These are phyloP conservation scores for Sebastes nivosus DNA, from an alignment of 2,797 vertebrate species.

Conservation along the genomic window DNA sequence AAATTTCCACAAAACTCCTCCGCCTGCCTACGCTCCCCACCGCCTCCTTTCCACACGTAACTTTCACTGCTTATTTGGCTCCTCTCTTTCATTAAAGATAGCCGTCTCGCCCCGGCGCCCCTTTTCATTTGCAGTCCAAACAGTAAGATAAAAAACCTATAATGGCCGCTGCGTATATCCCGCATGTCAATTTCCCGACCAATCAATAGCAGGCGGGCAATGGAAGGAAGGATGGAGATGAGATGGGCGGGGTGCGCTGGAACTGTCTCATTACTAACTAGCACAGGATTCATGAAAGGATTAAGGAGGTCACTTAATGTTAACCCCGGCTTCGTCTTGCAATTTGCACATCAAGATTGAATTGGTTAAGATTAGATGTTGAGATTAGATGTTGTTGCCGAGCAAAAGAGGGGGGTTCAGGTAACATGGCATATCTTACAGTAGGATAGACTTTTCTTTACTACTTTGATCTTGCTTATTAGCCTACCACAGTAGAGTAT, in stretches of 20 bases:
- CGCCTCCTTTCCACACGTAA: slow-evolving; percentile 41
- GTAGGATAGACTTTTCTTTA: background rate
- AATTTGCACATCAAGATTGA: slow-evolving; percentile 69
- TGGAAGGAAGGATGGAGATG: slow-evolving; percentile 64
- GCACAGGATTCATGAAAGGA: slow-evolving; percentile 71
- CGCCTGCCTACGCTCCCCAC: slow-evolving; percentile 12
- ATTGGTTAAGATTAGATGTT: slow-evolving; percentile 58
- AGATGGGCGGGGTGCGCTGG: slow-evolving; percentile 67
- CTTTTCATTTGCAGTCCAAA: slow-evolving; percentile 83
- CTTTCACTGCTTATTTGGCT: slow-evolving; percentile 70
- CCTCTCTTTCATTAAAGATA: slow-evolving; percentile 72
- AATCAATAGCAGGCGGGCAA: slow-evolving; percentile 80
- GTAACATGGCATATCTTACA: background rate
- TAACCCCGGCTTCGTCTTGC: slow-evolving; percentile 65
- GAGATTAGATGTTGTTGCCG: slow-evolving; percentile 21
- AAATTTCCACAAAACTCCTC: slow-evolving; percentile 46
- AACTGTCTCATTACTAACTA: slow-evolving; percentile 78
- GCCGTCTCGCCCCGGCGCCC: slow-evolving; percentile 64
- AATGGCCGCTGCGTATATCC: slow-evolving; percentile 73
- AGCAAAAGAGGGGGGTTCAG: slow-evolving; percentile 6
- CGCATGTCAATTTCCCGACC: slow-evolving; percentile 81
- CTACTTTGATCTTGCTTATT: background rate
- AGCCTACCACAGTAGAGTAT: background rate
- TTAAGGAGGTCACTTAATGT: slow-evolving; percentile 74
- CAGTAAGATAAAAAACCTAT: slow-evolving; percentile 81